Conservation (phyloP, 2,888 invertebrate species). For the Theretra japonica region DNA sequence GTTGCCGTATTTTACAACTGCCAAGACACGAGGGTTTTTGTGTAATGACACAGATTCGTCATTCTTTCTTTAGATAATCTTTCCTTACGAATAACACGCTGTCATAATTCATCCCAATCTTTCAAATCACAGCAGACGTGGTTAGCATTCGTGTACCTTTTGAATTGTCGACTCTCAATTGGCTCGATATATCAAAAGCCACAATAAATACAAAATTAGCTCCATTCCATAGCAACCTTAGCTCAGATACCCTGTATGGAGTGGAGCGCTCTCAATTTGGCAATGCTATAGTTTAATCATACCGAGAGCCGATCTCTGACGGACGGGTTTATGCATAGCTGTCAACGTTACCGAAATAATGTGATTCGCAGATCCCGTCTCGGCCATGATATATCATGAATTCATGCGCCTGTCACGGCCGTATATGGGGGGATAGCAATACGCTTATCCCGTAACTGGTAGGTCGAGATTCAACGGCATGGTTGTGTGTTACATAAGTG, state of each 20-base stretch:
- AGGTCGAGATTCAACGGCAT: slow-evolving; percentile 34
- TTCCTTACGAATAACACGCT: neutral
- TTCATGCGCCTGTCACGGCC: slow-evolving; percentile 81
- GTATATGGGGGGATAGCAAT: slow-evolving; percentile 84
- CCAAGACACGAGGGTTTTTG: neutral
- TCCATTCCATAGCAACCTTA: slow-evolving; percentile 36
- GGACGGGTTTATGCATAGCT: slow-evolving; percentile 64
- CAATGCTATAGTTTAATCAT: slow-evolving; percentile 70
- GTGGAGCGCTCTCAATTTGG: slow-evolving; percentile 62
- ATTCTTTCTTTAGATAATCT: slow-evolving; percentile 15
- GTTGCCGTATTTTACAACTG: neutral
- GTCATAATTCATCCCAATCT: slow-evolving; percentile 7
- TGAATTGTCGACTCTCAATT: slow-evolving; percentile 20
- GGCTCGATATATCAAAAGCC: slow-evolving; percentile 27
- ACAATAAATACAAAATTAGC: slow-evolving; percentile 33
- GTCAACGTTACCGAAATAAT: slow-evolving; percentile 67
- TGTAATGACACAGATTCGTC: slow-evolving; percentile 3
- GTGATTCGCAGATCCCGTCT: slow-evolving; percentile 66
- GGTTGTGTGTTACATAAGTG: slow-evolving; percentile 57
- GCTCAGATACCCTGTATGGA: slow-evolving; percentile 49
- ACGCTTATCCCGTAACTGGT: slow-evolving; percentile 78
- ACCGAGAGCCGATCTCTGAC: slow-evolving; percentile 50
- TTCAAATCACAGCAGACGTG: neutral
- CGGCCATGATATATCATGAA: slow-evolving; percentile 67
- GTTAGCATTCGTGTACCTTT: slow-evolving; percentile 17